A percentile compares a stretch with the other conserved stretches of the same genome.
These are phyloP conservation scores for Enteromius trimaculatus DNA, from an alignment of 2,797 vertebrate species.

Conservation along the genomic window DNA sequence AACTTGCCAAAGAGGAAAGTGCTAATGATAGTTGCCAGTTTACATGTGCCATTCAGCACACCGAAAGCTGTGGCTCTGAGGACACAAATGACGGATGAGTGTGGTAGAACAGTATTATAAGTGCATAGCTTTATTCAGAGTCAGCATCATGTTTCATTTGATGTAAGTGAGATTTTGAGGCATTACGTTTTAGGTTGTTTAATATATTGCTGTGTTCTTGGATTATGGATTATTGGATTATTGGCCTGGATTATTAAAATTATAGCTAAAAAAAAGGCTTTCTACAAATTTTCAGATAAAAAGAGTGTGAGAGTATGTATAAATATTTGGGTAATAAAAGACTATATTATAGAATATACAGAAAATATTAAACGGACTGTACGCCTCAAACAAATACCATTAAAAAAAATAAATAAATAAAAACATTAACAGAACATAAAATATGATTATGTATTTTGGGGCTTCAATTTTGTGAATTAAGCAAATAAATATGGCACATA, in stretches of 20 bases:
- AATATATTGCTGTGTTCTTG: background rate
- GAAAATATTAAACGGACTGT: background rate
- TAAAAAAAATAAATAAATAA: too few species aligned
- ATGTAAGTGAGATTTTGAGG: background rate
- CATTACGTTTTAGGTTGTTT: background rate
- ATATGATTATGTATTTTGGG: background rate
- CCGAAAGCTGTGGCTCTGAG: conserved; percentile 93
- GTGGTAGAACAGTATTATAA: background rate
- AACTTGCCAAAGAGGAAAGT: conserved; percentile 95
- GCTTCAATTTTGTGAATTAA: background rate
- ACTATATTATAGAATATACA: background rate
- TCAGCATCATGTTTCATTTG: background rate
- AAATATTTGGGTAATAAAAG: background rate
- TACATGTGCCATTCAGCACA: conserved; percentile 91
- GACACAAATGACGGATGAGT: conserved; percentile 20
- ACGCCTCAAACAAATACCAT: background rate
- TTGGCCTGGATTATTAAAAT: background rate
- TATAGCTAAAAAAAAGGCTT: background rate
- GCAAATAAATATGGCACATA: background rate
- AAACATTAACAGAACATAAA: background rate
- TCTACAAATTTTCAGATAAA: background rate
- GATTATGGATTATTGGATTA: too few species aligned
- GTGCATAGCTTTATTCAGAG: background rate
- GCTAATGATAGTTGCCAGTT: conserved; percentile 91
- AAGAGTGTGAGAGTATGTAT: too few species aligned